Conservation (phyloP, 2,797 vertebrate genomes). For the Macroramphosus scolopax region DNA sequence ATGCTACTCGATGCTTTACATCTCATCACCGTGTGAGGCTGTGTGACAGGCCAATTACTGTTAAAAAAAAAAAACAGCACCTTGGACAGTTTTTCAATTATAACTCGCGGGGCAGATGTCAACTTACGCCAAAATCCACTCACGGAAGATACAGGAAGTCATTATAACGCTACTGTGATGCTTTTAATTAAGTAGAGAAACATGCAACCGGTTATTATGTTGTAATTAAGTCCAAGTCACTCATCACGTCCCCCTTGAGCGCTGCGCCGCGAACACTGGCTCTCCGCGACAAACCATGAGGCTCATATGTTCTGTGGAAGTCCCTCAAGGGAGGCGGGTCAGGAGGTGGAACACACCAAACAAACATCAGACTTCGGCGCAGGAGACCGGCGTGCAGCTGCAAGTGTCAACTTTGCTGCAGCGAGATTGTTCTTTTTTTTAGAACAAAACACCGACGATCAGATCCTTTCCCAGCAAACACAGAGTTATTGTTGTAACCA, state of each 20-base stretch:
- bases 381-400: too few relatives aligned
- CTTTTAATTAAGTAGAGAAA: slow-evolving; percentile 60
- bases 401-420: too few relatives aligned
- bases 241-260: slow-evolving; percentile 1
- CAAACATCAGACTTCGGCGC: too few relatives aligned
- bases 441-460: too few relatives aligned
- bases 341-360: too few relatives aligned
- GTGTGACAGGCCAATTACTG: slow-evolving; percentile 38
- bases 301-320: too few relatives aligned
- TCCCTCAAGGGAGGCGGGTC: too few relatives aligned
- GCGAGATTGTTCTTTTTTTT: too few relatives aligned
- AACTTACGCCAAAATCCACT: slow-evolving; percentile 39
- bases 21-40: slow-evolving; percentile 10
- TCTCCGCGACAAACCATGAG: too few relatives aligned
- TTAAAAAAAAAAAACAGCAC: slow-evolving; percentile 17
- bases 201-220: slow-evolving; percentile 28
- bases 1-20: slow-evolving; percentile 25
- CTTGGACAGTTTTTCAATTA: slow-evolving; percentile 43
- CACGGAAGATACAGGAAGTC: slow-evolving; percentile 41
- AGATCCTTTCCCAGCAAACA: too few relatives aligned
- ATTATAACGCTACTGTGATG: slow-evolving; percentile 41
- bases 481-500: too few relatives aligned
- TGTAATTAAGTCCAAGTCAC: slow-evolving; percentile 23
- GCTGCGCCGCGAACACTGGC: too few relatives aligned
- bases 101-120: slow-evolving; percentile 30